Evolutionary conservation across 1,140 invertebrate species (phyloP).

Genomic region (Trypoxylus dichotomus): DNA sequence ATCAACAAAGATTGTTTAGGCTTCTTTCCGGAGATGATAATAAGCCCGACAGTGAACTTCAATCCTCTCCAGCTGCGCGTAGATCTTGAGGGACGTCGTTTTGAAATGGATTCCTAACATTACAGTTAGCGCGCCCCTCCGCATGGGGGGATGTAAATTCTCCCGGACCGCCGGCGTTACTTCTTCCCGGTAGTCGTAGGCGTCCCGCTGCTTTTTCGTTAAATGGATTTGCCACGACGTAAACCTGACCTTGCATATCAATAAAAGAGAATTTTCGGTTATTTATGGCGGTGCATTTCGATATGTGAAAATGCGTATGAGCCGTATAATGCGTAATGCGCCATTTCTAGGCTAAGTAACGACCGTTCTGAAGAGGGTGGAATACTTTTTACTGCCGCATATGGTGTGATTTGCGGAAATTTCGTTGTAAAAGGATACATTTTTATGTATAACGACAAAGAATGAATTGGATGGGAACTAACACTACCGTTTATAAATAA

Average conservation of each 20-base stretch:
- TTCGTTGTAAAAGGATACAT: too few species aligned
- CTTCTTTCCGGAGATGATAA: constrained; percentile 28
- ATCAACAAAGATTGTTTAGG: constrained; percentile 28
- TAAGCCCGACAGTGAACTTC: constrained; percentile 29
- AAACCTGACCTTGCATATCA: constrained; percentile 29
- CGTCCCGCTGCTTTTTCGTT: constrained; percentile 12
- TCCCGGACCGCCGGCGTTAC: neutral
- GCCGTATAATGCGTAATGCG: neutral
- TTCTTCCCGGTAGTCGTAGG: neutral
- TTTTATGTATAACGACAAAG: too few species aligned
- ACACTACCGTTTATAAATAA: too few species aligned
- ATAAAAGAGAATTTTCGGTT: neutral
- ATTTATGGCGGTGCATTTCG: neutral
- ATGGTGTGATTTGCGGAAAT: neutral
- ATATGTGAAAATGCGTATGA: neutral
- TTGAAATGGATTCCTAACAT: constrained; percentile 24
- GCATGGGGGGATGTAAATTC: constrained; percentile 19
- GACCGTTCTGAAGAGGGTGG: neutral
- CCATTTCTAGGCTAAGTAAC: neutral
- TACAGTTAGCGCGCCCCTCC: neutral
- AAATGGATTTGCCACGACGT: constrained; percentile 28
- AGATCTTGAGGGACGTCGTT: constrained; percentile 16
- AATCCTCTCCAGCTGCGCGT: constrained; percentile 26
- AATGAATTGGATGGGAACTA: too few species aligned
- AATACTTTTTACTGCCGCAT: neutral